phyloP scores from a whole-genome alignment of 1,140 invertebrate genomes.

The Triops longicaudatus region DNA sequence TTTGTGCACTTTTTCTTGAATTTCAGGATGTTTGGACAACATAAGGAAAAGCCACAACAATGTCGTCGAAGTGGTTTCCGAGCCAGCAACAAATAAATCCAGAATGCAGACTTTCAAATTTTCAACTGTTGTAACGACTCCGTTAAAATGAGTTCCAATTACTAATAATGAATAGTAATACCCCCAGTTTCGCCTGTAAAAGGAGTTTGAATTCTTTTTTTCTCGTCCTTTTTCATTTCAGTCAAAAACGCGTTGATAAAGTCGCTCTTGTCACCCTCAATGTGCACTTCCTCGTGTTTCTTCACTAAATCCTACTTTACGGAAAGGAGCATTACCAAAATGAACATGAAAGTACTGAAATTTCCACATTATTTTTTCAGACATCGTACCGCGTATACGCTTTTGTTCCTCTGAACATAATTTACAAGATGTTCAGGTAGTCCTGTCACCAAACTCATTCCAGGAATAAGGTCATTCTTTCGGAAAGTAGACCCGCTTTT shows the following conservation, averaged over 20 bases:
- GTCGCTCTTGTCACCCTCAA: slow-evolving; percentile 48
- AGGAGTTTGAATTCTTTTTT: background rate
- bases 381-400: background rate
- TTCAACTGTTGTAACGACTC: too few species aligned
- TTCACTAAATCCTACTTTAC: background rate
- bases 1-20: slow-evolving; percentile 55
- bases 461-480: background rate
- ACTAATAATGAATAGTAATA: background rate
- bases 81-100: slow-evolving; percentile 36
- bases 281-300: background rate
- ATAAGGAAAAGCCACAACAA: slow-evolving; percentile 60
- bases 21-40: slow-evolving; percentile 53
- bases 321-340: background rate
- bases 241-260: slow-evolving; percentile 66
- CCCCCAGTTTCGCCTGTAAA: too few species aligned
- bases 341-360: background rate
- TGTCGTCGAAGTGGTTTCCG: slow-evolving; percentile 58
- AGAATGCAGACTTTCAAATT: slow-evolving; percentile 16
- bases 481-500: background rate
- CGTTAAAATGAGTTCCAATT: too few species aligned
- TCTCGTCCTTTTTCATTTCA: slow-evolving; percentile 48
- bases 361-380: background rate
- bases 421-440: background rate
- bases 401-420: background rate
- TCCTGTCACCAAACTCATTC: background rate